Evolutionary conservation across 2,113 vertebrate species (phyloP), one percentile per base, ranked within the genome.

Genomic region (Salminus brasiliensis): DNA sequence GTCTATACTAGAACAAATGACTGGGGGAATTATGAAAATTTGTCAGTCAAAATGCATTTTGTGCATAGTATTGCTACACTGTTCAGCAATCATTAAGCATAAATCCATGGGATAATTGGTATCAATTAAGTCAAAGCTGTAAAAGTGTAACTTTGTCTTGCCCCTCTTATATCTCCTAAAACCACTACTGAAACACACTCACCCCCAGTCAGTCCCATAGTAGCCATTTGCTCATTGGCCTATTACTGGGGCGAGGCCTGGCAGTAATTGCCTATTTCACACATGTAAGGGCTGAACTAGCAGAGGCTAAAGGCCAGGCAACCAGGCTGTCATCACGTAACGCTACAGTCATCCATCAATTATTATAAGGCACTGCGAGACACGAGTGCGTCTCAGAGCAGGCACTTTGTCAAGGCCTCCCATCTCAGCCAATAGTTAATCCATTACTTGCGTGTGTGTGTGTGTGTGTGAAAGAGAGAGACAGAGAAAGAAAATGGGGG

Each of bases 251-350:
- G 94, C 94, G 95, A 94, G 93, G 92, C 92, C 92, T 94, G 84
- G 83, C 88, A 93, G 95, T 98, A 99, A 98, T 99, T 98, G 97
- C 94, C 95, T 97, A 97, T 98, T 98, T 98, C 96, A 97, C 95
- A 98, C 94, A 95, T 94, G 96, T 94, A 93, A 96, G 95, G 94
- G 94, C 95, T 95, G 95, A 96, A 94, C 93, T 94, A 94, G 93
- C 93, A 94, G 94, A 94, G 96, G 94, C 94, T 94, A 98, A 96
- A 98, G 96, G 96, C 91, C 96, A 96, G 90, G 92, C 94, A 94
- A 93, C 93, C 92, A 93, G 91, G 87, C 95, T 97, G 96, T 96
- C 96, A 95, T 93, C 89, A 93, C 92, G 93, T 89, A 84, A 92
- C 92, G 89, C 75, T 78, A 82, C 1, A 65, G 87, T 94, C 95